phyloP scores from a whole-genome alignment of 1,140 invertebrate genomes.

The Macrobrachium nipponense region DNA sequence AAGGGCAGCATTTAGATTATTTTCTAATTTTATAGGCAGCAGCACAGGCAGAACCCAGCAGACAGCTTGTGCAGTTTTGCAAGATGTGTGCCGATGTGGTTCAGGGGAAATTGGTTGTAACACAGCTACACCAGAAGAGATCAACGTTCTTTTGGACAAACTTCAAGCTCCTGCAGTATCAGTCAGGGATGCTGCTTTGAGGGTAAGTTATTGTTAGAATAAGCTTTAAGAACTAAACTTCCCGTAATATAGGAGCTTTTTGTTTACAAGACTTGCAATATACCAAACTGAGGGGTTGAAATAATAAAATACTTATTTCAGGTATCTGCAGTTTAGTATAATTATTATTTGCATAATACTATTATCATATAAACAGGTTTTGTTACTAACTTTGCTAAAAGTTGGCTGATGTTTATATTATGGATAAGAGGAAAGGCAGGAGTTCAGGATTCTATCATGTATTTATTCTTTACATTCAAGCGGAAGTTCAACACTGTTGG shows the following conservation, averaged over 20 bases:
- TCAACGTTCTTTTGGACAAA: constrained; percentile 81
- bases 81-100: constrained; percentile 81
- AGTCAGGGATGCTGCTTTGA: constrained; percentile 84
- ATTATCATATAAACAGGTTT: not conserved
- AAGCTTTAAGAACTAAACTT: no score
- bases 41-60: constrained; percentile 75
- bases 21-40: constrained; percentile 57
- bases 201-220: constrained; percentile 73
- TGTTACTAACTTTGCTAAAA: no score
- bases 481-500: no score
- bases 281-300: not conserved
- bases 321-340: not conserved
- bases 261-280: no score
- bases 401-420: no score
- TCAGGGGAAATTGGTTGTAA: constrained; percentile 76
- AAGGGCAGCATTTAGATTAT: not conserved
- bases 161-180: constrained; percentile 78
- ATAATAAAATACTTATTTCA: not conserved
- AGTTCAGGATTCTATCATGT: no score
- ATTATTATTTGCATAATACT: not conserved
- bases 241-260: not conserved
- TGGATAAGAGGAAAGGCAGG: no score
- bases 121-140: constrained; percentile 77
- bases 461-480: no score
- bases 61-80: constrained; percentile 79